Conservation (phyloP, 1,140 invertebrate genomes). For the Drosophila sucinea region DNA sequence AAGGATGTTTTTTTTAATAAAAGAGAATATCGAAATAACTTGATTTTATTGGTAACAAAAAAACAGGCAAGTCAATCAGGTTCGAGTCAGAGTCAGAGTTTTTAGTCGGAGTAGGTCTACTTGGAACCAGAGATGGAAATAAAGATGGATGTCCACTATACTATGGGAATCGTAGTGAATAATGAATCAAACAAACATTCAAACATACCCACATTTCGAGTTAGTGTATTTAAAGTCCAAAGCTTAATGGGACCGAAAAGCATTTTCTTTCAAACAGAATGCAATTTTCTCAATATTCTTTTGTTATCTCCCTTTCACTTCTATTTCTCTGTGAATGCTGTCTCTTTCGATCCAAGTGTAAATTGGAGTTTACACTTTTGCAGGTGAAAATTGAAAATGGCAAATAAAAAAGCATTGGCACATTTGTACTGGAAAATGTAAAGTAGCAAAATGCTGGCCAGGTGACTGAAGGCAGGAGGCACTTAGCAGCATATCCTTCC, state of each 20-base stretch:
- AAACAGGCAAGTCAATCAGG: no score
- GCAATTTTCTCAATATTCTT: constrained; percentile 61
- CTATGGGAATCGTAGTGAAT: no score
- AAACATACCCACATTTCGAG: not conserved
- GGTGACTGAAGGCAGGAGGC: constrained; percentile 32
- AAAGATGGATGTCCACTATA: no score
- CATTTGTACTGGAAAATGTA: constrained; percentile 60
- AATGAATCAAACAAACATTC: not conserved
- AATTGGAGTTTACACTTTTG: constrained; percentile 74
- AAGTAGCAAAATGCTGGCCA: constrained; percentile 63
- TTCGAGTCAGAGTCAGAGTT: no score
- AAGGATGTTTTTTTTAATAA: no score
- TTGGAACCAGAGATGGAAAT: no score
- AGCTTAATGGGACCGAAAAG: constrained; percentile 30
- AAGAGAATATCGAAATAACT: no score
- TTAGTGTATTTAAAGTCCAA: not conserved
- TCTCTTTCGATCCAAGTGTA: constrained; percentile 38
- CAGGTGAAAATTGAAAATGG: constrained; percentile 78
- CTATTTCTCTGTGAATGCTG: constrained; percentile 9
- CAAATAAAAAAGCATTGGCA: constrained; percentile 69
- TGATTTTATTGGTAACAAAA: no score
- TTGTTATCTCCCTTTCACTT: constrained; percentile 14
- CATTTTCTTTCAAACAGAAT: constrained; percentile 40
- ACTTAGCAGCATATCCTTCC: constrained; percentile 34
- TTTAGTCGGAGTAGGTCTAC: no score